These are phyloP conservation scores for Athalia circularis DNA, from an alignment of 2,888 invertebrate species.

Conservation along the genomic window DNA sequence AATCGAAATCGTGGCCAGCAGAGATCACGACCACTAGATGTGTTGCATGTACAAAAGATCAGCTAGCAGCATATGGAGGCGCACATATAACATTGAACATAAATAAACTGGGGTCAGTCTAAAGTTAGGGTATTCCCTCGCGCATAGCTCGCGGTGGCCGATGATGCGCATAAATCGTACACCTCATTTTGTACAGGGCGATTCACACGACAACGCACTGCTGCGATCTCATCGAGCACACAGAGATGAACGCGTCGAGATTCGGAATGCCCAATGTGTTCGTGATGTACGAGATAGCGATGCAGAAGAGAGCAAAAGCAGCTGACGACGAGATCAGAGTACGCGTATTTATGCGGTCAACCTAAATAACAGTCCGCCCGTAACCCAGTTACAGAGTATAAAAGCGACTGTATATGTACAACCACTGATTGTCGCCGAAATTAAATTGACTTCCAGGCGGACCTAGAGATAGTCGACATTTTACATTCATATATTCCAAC, in stretches of 20 bases:
- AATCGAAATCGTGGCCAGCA: too few species aligned
- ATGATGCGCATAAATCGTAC: too few species aligned
- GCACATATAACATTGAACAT: slow-evolving; percentile 16
- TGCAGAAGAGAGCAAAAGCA: neutral
- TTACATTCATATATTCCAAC: neutral
- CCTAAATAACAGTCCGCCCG: slow-evolving; percentile 37
- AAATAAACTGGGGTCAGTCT: slow-evolving; percentile 34
- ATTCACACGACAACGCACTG: neutral
- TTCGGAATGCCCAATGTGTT: neutral
- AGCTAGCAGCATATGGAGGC: neutral
- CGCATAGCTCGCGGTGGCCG: too few species aligned
- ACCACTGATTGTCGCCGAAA: slow-evolving; percentile 8
- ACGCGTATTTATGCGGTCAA: slow-evolving; percentile 14
- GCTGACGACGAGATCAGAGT: slow-evolving; percentile 8
- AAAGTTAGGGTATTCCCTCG: slow-evolving; percentile 19
- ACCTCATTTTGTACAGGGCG: neutral
- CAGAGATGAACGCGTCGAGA: neutral
- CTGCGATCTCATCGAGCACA: neutral
- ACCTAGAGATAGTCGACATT: neutral
- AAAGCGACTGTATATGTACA: slow-evolving; percentile 7
- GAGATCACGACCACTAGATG: too few species aligned
- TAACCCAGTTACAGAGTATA: slow-evolving; percentile 38
- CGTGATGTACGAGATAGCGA: neutral
- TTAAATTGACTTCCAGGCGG: slow-evolving; percentile 39
- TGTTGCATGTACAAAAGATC: neutral